Conservation (phyloP, 1,140 invertebrate genomes). For the Lamellibrachia luymesi region DNA sequence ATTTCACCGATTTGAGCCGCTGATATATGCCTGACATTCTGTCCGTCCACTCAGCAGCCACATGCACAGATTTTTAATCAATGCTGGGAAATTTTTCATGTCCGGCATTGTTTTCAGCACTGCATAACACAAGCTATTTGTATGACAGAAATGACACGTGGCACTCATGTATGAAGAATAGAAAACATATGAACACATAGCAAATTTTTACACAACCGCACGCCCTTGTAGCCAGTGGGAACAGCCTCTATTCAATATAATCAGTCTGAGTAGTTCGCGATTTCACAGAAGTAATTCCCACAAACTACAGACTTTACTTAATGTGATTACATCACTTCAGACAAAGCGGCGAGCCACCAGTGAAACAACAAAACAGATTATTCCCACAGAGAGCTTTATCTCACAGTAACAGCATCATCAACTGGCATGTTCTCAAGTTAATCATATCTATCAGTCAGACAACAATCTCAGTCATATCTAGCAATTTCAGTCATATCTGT, state of each 20-base stretch:
- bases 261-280: not conserved
- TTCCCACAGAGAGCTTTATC: not conserved
- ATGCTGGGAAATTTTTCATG: too few relatives aligned
- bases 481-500: not conserved
- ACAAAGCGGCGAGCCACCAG: not conserved
- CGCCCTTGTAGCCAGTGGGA: not conserved
- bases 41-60: too few relatives aligned
- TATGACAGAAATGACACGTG: not conserved
- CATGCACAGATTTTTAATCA: too few relatives aligned
- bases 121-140: too few relatives aligned
- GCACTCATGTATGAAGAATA: not conserved
- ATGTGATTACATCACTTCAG: not conserved
- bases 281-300: not conserved
- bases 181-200: not conserved
- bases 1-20: too few relatives aligned
- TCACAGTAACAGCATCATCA: not conserved
- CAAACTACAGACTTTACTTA: not conserved
- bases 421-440: not conserved
- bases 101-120: too few relatives aligned
- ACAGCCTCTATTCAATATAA: not conserved
- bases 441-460: not conserved
- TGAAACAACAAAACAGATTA: not conserved
- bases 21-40: too few relatives aligned
- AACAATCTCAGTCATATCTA: not conserved
- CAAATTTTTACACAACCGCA: not conserved